These are phyloP conservation scores for Margarornis squamiger DNA, from an alignment of 2,797 vertebrate species.

Conservation along the genomic window DNA sequence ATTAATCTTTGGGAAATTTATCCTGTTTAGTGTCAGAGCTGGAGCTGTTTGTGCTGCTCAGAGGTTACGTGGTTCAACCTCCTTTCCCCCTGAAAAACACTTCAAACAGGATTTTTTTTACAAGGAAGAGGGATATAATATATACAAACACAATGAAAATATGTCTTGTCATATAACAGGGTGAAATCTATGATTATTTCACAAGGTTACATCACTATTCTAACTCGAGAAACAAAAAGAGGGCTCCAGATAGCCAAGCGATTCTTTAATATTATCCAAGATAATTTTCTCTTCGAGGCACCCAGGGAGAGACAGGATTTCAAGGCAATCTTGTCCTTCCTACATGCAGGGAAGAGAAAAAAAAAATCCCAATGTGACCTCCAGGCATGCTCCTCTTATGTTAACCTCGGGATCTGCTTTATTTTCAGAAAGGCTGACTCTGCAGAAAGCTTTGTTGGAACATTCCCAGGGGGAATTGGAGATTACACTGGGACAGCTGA, in stretches of 20 bases:
- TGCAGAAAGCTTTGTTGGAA: constrained; percentile 27
- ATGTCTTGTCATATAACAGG: not conserved
- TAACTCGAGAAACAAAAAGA: not conserved
- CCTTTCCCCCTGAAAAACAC: not conserved
- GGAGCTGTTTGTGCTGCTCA: not conserved
- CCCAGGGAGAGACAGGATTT: not conserved
- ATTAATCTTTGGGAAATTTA: not conserved
- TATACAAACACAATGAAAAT: not conserved
- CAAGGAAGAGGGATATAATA: not conserved
- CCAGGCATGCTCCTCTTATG: not conserved
- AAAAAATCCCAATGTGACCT: not conserved
- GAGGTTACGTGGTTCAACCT: not conserved
- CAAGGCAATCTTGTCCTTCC: not conserved
- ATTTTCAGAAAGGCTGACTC: constrained; percentile 50
- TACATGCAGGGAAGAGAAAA: not conserved
- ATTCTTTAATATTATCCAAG: not conserved
- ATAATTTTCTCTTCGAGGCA: not conserved
- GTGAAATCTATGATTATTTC: not conserved
- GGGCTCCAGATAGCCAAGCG: not conserved
- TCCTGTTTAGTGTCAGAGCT: not conserved
- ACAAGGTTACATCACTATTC: not conserved
- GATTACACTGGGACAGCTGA: constrained; percentile 25
- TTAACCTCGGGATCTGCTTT: not conserved
- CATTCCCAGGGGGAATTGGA: constrained; percentile 30
- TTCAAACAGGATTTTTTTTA: not conserved